These are phyloP conservation scores for Anoura caudifer DNA, from an alignment of 2,113 vertebrate species.

Conservation along the genomic window DNA sequence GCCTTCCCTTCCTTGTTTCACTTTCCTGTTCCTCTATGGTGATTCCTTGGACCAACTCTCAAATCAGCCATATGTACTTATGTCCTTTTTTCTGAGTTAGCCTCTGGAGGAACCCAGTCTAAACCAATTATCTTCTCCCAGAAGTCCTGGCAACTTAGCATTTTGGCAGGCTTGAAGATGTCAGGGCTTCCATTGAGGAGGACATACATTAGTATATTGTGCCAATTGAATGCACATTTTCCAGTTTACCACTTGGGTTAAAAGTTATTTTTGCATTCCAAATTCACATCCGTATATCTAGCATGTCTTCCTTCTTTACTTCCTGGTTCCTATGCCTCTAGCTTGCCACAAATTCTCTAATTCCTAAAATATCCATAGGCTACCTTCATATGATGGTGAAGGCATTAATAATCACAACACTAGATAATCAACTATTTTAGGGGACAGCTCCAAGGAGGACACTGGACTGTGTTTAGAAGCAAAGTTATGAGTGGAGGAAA, in stretches of 20 bases:
- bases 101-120: background rate
- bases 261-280: background rate
- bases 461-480: background rate
- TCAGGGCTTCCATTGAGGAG: background rate
- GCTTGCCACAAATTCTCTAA: background rate
- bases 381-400: background rate
- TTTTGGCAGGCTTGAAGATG: background rate
- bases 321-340: background rate
- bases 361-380: background rate
- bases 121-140: conserved; percentile 22
- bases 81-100: background rate
- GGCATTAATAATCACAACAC: background rate
- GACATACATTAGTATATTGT: background rate
- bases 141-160: background rate
- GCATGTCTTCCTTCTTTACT: background rate
- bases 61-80: background rate
- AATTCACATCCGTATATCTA: background rate
- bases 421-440: background rate
- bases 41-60: background rate
- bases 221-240: background rate
- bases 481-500: background rate
- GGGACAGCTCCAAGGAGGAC: background rate
- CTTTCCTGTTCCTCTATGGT: background rate
- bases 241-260: background rate
- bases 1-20: background rate